Conservation (phyloP, 2,888 invertebrate species). For the Caenorhabditis sulstoni region DNA sequence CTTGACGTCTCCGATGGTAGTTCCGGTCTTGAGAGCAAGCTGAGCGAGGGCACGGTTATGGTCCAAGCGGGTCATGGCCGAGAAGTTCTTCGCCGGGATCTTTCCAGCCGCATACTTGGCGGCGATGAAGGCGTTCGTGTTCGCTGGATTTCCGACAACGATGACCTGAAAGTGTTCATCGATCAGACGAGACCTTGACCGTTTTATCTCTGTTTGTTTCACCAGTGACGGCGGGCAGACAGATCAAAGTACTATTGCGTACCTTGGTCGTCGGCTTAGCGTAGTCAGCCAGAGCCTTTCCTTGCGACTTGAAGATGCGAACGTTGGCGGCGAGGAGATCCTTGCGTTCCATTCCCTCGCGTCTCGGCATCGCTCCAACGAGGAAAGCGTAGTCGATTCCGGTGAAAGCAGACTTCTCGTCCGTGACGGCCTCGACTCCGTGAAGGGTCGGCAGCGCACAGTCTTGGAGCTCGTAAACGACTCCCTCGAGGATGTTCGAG, state of each 20-base stretch:
- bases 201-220: constrained; percentile 16
- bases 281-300: constrained; percentile 91
- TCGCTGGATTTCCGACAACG: constrained; percentile 99
- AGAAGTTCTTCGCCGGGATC: constrained; percentile 95
- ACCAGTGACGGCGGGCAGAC: background rate
- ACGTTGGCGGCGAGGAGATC: constrained; percentile 97
- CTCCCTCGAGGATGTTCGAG: constrained; percentile 97
- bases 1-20: constrained; percentile 86
- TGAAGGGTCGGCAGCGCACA: constrained; percentile 92
- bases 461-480: constrained; percentile 97
- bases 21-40: constrained; percentile 82
- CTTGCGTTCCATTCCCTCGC: constrained; percentile 98
- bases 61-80: constrained; percentile 97
- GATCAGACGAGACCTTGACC: background rate
- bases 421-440: constrained; percentile 90
- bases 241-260: constrained; percentile 1
- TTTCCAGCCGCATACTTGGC: constrained; percentile 93
- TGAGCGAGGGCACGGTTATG: constrained; percentile 97
- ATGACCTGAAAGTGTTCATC: constrained; percentile 83
- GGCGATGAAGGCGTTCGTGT: constrained; percentile 97
- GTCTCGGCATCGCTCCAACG: constrained; percentile 98
- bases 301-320: constrained; percentile 97
- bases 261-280: constrained; percentile 95
- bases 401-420: constrained; percentile 93
- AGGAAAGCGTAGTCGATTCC: constrained; percentile 96